Base-by-base conservation (phyloP, 2,113 vertebrate genomes). In the Catagonus wagneri region DNA sequence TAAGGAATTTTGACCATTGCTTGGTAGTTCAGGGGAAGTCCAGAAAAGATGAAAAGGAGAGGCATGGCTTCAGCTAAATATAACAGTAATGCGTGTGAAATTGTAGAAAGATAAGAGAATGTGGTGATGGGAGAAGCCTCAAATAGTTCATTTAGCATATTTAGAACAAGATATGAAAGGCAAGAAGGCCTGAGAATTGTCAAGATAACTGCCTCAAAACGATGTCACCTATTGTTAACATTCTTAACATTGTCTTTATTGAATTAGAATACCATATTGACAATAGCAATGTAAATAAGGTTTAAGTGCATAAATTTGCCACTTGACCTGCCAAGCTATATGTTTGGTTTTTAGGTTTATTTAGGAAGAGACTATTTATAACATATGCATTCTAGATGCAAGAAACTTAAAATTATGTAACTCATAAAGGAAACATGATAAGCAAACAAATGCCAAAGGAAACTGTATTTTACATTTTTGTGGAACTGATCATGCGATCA, bases 401-500 rank as follows among this genome's bases (percentile, higher is more conserved):
- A 85, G 9, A 95, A 20, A 22, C 12, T 78, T 96, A 69, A 34
- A 91, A 83, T 39, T 88, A 95, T 16, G 13, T 12, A 90, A 94
- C 7, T 93, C 27, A 69, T 29, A 75, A 86, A 96, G 54, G 22
- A 89, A 78, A n/a, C 10, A 68, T 56, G 20, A 83, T 11, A 61
- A 93, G 93, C 6, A 52, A 36, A 32, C 7, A 27, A 56, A 29
- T 90, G 76, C 9, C 86, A 94, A 90, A 96, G 63, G 65, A 39
- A 93, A 71, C 22, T 95, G 4, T 80, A 58, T 83, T 94, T 97
- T 10, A 80, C 36, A 3, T 96, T 61, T 74, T 52, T 95, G 27
- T 86, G 17, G 93, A 36, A 23, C 32, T 97, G 36, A 80, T 79
- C 25, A 25, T 90, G 94, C 96, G 56, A 87, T 65, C 13, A 96